Base-by-base conservation (phyloP, 37 sponge, comb jelly and placozoan genomes). In the Tethya wilhelma region DNA sequence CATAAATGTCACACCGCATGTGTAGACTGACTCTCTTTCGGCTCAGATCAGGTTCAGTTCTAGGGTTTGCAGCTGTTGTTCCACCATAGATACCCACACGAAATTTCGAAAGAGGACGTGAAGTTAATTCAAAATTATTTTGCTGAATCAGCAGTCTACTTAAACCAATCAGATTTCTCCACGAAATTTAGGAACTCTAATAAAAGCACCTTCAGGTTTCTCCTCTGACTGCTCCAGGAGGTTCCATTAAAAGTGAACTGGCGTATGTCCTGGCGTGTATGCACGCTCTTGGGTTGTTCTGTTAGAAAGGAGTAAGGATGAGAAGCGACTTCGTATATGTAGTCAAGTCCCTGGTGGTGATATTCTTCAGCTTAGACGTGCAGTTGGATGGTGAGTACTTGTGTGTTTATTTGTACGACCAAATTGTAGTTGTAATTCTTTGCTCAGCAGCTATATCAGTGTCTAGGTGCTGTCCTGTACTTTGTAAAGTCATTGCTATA, bases 301-400 rank as follows among this genome's bases (percentile, higher is more conserved):
- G 25, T 65, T 65, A 30, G 32, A 7, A 37, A 11, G 38, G 14
- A 11, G 39, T 38, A 42, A 34, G 38, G 4, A 66, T 66, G 79
- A 44, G 25, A 38, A 56, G 65, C 5, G 32, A 57, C 23, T 23
- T 33, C 28, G 36, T 78, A 8, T 37, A 78, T 26, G 25, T 29
- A 22, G 1, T 89, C 26, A 71, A 63, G 60, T 66, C 79, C 29
- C 2, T 58, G 7, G 19, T 83, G 0, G 74, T 83, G 9, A 42
- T 83, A 5, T 83, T 84, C 44, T 59, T 89, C 33, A 79, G 84
- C 32, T 67, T 89, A 57, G 90, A 89, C 56, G 40, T 89, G 17
- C 58, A 89, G 4, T 31, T 85, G n/a, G 67, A 75, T 12, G 64
- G 65, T 71, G 25, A 64, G 55, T 45, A 25, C 23, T 44, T 9